Evolutionary conservation across 2,797 vertebrate genomes (phyloP).

Genomic region (Sitta carolinensis): DNA sequence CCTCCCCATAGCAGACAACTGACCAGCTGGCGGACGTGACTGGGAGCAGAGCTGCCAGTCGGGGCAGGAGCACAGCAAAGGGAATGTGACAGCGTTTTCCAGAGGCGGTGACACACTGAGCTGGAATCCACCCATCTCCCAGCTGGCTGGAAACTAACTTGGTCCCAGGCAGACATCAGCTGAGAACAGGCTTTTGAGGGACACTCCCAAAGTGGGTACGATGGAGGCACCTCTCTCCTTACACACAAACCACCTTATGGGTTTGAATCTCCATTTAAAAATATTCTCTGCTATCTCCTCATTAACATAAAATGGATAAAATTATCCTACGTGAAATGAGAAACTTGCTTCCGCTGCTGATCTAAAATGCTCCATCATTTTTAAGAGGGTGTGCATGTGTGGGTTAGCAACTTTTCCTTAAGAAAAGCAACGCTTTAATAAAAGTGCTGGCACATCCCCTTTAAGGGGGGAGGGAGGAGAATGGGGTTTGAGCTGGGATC

Average conservation of each 20-base stretch:
- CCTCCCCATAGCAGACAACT: neutral
- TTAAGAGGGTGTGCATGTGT: neutral
- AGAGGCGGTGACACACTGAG: neutral
- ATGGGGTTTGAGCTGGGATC: neutral
- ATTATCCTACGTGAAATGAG: neutral
- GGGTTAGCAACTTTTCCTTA: neutral
- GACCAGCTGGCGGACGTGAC: neutral
- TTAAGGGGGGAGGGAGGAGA: neutral
- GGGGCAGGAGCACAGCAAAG: neutral
- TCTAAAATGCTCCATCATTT: neutral
- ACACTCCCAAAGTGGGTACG: neutral
- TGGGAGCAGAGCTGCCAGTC: neutral
- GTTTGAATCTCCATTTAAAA: neutral
- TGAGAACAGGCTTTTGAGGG: conserved; percentile 19
- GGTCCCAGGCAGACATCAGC: neutral
- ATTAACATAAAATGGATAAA: neutral
- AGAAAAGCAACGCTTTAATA: neutral
- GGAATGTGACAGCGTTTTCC: neutral
- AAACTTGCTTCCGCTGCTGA: neutral
- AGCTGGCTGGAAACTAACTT: neutral
- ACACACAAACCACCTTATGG: neutral
- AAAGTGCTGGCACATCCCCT: neutral
- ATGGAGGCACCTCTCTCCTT: neutral
- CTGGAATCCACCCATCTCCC: neutral
- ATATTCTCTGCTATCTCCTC: neutral